Conservation (phyloP, 2,888 invertebrate species). For the Lasioglossum morio region DNA sequence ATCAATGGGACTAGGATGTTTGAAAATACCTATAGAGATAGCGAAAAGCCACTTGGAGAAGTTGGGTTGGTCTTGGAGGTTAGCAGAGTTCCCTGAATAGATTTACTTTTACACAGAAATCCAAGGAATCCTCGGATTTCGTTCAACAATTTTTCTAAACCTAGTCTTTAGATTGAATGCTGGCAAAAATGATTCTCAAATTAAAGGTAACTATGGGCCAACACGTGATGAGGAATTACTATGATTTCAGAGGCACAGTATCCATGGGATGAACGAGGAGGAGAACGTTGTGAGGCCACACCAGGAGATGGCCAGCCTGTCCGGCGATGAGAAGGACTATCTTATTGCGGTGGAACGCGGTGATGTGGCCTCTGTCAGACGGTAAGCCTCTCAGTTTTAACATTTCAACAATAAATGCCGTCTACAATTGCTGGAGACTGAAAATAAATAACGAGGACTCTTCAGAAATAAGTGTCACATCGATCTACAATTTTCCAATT, state of each 20-base stretch:
- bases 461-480: too few relatives aligned
- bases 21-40: conserved; percentile 12
- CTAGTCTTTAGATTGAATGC: not conserved
- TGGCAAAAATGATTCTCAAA: not conserved
- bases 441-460: too few relatives aligned
- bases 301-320: conserved; percentile 93
- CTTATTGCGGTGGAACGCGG: conserved; percentile 97
- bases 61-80: not conserved
- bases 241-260: conserved; percentile 90
- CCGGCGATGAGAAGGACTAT: conserved; percentile 96
- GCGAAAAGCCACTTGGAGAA: not conserved
- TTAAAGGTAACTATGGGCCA: not conserved
- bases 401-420: not conserved
- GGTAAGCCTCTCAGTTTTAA: conserved; percentile 84
- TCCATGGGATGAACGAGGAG: conserved; percentile 97
- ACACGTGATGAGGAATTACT: conserved; percentile 41
- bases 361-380: conserved; percentile 96
- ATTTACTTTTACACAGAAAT: not conserved
- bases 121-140: not conserved
- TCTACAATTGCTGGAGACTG: not conserved
- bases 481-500: too few relatives aligned
- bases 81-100: not conserved
- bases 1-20: not conserved
- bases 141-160: not conserved
- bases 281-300: conserved; percentile 95